Evolutionary conservation across 2,888 invertebrate genomes (phyloP).

Genomic region (Tipula confusa): DNA sequence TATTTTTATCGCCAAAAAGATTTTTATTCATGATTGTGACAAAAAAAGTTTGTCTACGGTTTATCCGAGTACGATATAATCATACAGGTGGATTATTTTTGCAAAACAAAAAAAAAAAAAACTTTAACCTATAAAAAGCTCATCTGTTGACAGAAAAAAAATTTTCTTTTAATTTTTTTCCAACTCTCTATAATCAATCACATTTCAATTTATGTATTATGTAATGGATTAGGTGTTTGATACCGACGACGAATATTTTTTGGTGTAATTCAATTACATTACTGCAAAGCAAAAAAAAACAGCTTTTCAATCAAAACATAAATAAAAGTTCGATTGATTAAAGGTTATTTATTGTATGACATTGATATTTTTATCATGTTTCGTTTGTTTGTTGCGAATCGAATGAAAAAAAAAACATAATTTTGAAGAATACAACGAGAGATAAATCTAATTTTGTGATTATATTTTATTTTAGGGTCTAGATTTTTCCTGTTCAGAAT

Average conservation of each 20-base stretch:
- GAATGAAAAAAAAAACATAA: neutral
- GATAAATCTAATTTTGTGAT: neutral
- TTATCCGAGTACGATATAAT: neutral
- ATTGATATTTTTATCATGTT: neutral
- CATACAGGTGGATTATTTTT: neutral
- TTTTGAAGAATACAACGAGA: neutral
- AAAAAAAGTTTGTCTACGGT: neutral
- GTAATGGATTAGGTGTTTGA: neutral
- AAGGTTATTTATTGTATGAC: neutral
- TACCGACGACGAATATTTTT: neutral
- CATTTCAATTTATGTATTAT: neutral
- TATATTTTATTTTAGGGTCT: neutral
- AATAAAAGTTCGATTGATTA: neutral
- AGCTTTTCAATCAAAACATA: neutral
- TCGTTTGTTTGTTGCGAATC: neutral
- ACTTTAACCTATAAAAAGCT: neutral
- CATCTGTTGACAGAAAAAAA: neutral
- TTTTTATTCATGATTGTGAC: neutral
- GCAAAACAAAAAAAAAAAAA: neutral
- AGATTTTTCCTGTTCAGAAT: neutral
- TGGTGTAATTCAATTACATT: neutral
- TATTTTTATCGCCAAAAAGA: neutral
- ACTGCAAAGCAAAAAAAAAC: neutral
- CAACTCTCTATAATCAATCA: neutral
- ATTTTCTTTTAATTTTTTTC: neutral